Base-by-base conservation (phyloP, 2,888 invertebrate species). In the Sturmia bella region DNA sequence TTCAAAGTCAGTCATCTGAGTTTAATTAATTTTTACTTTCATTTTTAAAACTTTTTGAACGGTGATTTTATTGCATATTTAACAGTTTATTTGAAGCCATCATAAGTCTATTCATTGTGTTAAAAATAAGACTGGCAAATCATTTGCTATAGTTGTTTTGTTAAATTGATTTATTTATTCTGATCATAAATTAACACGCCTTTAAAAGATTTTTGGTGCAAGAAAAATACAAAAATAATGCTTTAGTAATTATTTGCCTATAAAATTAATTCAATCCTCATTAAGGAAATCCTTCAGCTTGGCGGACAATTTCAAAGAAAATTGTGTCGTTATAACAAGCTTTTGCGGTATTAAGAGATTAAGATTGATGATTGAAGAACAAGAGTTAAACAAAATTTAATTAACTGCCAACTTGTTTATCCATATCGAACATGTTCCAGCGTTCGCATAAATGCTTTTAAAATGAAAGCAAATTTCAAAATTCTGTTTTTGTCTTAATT, bases 11-110 rank as follows among this genome's bases (percentile, higher is more conserved):
- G 39, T 39, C 70, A 70, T 24, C 19, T 45, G 19, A 54, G 21
- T 45, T 68, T 54, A 61, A 70, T 64, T 63, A 70, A 70, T 70
- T 70, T 57, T 27, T 75, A 75, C 75, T 75, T 75, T 75, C 66
- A 75, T 68, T 68, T 75, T 66, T 69, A 39, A 15, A n/a, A 32
- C 45, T 45, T 32, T 17, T 63, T 32, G 3, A 7, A 19, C 54
- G 1, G 19, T 21, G 13, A 59, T 37, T 52, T 61, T 12, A 27
- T 50, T 32, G 9, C 9, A 32, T 32, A 32, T 32, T 32, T 32
- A 32, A 32, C 7, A 32, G 4, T 32, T 50, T 37, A 48, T 41
- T 59, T 45, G 17, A 11, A 52, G 32, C 69, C 37, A 68, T 57
- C 37, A 68, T 13, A 56, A 24, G 13, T 32, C 12, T 32, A 43